These are phyloP conservation scores for Anguilla anguilla DNA, from an alignment of 2,797 vertebrate species.

Conservation along the genomic window DNA sequence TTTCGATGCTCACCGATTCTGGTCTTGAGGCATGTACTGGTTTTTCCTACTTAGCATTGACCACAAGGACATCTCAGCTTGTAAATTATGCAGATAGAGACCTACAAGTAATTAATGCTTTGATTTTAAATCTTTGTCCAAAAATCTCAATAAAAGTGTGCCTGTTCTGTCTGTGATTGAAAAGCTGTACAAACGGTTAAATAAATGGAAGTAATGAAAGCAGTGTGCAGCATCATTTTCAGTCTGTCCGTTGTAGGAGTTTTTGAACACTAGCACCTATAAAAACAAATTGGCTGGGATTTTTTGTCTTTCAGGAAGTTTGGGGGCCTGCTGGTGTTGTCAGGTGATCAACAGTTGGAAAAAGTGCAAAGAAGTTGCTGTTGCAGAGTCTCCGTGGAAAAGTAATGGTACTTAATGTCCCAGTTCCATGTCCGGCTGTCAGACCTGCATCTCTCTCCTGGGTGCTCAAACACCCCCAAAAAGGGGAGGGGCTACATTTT, in stretches of 20 bases:
- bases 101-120: too few species aligned
- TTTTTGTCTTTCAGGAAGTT: constrained; percentile 18
- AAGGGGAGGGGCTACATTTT: not conserved
- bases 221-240: not conserved
- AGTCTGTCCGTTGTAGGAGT: too few species aligned
- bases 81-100: too few species aligned
- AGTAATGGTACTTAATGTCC: constrained; percentile 33
- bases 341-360: constrained; percentile 31
- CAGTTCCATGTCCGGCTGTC: constrained; percentile 29
- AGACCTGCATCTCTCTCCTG: constrained; percentile 18
- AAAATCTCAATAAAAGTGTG: too few species aligned
- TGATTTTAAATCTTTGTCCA: too few species aligned
- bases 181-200: not conserved
- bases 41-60: not conserved
- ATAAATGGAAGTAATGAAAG: not conserved
- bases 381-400: constrained; percentile 28
- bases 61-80: not conserved
- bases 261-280: too few species aligned
- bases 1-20: not conserved
- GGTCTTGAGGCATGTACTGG: not conserved
- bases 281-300: too few species aligned
- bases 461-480: not conserved
- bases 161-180: too few species aligned
- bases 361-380: constrained; percentile 21
- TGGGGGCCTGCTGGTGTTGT: constrained; percentile 35